Percentiles rank a stretch among this genome's conserved stretches.
phyloP scores from a whole-genome alignment of 2,888 invertebrate genomes.

The Cinara cedri region DNA sequence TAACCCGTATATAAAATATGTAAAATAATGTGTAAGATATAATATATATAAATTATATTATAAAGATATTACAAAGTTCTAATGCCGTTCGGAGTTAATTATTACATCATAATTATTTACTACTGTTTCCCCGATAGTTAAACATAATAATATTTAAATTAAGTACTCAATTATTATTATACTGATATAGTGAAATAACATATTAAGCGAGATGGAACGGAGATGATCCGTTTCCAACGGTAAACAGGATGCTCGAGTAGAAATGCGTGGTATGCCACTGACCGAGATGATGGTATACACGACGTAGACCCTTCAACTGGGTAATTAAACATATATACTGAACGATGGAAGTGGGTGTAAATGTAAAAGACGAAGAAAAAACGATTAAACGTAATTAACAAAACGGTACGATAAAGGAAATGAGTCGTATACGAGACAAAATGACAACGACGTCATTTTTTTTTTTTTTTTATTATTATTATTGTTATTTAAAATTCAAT shows the following conservation, averaged over 20 bases:
- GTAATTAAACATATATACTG: slow-evolving; percentile 33
- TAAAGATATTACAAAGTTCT: slow-evolving; percentile 35
- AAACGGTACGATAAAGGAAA: slow-evolving; percentile 32
- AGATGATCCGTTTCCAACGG: neutral
- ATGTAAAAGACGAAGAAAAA: slow-evolving; percentile 21
- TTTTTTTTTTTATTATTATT: neutral
- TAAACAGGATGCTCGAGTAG: slow-evolving; percentile 37
- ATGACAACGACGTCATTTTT: neutral
- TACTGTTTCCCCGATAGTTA: neutral
- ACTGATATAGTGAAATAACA: neutral
- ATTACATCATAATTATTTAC: neutral
- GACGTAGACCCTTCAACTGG: slow-evolving; percentile 18
- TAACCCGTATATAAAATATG: too few species aligned
- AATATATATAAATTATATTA: neutral
- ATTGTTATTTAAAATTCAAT: neutral
- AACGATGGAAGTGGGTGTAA: slow-evolving; percentile 35
- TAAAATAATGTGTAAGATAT: too few species aligned
- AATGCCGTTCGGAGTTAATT: neutral
- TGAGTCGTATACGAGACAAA: slow-evolving; percentile 23
- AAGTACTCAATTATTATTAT: neutral
- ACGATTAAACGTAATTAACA: slow-evolving; percentile 51
- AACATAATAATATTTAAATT: slow-evolving; percentile 8
- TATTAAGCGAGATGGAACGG: slow-evolving; percentile 19
- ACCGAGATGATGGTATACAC: neutral
- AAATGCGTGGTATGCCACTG: slow-evolving; percentile 42